Base-by-base conservation (phyloP, 1,140 invertebrate species). In the Leptinotarsa undecemlineata region DNA sequence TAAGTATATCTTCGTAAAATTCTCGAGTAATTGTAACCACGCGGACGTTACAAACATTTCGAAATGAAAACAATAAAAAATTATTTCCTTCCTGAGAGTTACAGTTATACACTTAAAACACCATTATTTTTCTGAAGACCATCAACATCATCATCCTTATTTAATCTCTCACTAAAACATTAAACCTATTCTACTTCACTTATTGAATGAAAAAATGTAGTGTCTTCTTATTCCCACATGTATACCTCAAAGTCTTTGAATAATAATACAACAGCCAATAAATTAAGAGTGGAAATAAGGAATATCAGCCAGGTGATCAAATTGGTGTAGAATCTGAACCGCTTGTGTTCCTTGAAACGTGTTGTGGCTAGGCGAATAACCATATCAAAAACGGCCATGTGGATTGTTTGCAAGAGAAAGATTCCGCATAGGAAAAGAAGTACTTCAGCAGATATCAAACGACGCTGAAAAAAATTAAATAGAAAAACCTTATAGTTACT, bases 341-440 rank as follows among this genome's bases (percentile, higher is more conserved):
- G 21, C n/a, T 48, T 69, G 48, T 69, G 33, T 1, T 47, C 48
- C 42, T 48, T 15, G 15, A 69, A 69, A n/a, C 68, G 68, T 13
- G 68, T 48, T 69, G 17, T 69, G 13, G 68, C 23, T 48, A 69
- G 11, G 1, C 68, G 17, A 11, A 69, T 51, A 42, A 69, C n/a
- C 42, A 48, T 13, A 69, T 69, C 68, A 4, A 69, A 21, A 19
- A 48, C 14, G 48, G 48, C n/a, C 6, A 69, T 13, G 48, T 69
- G 68, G 42, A 69, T 19, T 21, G 63, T 33, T 64, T 64, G 17
- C 20, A 64, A 23, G 20, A 64, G 14, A 5, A 64, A 23, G 2
- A 64, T 20, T 14, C 20, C 26, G 11, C 63, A 21, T 2, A 64
- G 20, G 26, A 64, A 20, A 20, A 64, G 11, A 0, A 21, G 26